A percentile compares a stretch with the other conserved stretches of the same genome.
phyloP scores from a whole-genome alignment of 2,113 vertebrate genomes.

The Proteles cristata region DNA sequence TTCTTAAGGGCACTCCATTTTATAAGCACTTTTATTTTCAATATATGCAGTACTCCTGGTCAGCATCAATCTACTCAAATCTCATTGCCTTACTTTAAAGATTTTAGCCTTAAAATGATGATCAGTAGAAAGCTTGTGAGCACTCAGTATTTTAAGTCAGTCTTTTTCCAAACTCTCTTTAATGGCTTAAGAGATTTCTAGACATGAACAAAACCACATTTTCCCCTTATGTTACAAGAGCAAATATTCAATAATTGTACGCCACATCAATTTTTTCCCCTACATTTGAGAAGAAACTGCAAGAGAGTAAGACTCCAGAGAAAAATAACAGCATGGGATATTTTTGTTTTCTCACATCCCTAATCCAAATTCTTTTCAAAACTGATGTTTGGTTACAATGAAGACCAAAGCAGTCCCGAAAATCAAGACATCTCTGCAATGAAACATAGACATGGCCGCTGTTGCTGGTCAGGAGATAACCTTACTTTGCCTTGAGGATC shows the following conservation, averaged over 20 bases:
- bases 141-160: neutral
- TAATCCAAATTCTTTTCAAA: neutral
- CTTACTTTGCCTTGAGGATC: neutral
- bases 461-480: neutral
- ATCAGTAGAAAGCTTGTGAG: neutral
- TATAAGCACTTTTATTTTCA: neutral
- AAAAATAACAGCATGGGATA: neutral
- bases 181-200: neutral
- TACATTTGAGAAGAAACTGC: neutral
- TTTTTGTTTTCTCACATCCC: neutral
- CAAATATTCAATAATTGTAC: neutral
- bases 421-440: neutral
- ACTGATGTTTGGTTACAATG: neutral
- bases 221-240: neutral
- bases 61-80: neutral
- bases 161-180: neutral
- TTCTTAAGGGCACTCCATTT: neutral
- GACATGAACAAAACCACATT: neutral
- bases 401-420: neutral
- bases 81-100: neutral
- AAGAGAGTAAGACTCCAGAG: neutral
- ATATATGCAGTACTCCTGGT: too few relatives aligned
- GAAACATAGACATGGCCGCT: neutral
- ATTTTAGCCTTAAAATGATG: neutral
- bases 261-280: neutral